Conservation (phyloP, 1,140 invertebrate genomes). For the Pectinophora gossypiella region DNA sequence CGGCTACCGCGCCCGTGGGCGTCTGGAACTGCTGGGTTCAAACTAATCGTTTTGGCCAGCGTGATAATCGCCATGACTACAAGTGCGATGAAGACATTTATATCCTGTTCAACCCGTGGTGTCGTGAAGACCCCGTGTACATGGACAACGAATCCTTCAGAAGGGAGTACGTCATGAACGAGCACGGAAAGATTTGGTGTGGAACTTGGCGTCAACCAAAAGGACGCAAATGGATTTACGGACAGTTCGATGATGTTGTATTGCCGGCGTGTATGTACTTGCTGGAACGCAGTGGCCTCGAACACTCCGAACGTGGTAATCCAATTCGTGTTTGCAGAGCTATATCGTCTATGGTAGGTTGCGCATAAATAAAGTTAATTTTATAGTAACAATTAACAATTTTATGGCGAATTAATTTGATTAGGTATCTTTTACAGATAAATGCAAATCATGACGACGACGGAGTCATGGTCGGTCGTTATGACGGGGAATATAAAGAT, state of each 20-base stretch:
- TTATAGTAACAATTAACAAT: not conserved
- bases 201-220: constrained; percentile 80
- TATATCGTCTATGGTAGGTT: constrained; percentile 81
- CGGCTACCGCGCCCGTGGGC: constrained; percentile 79
- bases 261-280: constrained; percentile 80
- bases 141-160: constrained; percentile 79
- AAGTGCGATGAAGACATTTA: constrained; percentile 80
- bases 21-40: constrained; percentile 81
- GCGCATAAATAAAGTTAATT: not conserved
- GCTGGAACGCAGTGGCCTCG: constrained; percentile 77
- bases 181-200: constrained; percentile 86
- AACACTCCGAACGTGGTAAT: constrained; percentile 80
- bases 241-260: constrained; percentile 83
- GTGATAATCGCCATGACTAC: constrained; percentile 73
- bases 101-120: constrained; percentile 91
- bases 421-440: constrained; percentile 57
- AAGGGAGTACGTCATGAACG: constrained; percentile 85
- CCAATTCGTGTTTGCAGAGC: constrained; percentile 82
- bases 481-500: constrained; percentile 83
- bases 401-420: not conserved
- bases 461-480: constrained; percentile 82
- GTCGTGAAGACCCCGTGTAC: constrained; percentile 80
- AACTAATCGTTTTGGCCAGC: constrained; percentile 75
- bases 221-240: constrained; percentile 85
- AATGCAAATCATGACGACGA: constrained; percentile 78